Conservation (phyloP, 2,888 invertebrate species). For the Allygus modestus region DNA sequence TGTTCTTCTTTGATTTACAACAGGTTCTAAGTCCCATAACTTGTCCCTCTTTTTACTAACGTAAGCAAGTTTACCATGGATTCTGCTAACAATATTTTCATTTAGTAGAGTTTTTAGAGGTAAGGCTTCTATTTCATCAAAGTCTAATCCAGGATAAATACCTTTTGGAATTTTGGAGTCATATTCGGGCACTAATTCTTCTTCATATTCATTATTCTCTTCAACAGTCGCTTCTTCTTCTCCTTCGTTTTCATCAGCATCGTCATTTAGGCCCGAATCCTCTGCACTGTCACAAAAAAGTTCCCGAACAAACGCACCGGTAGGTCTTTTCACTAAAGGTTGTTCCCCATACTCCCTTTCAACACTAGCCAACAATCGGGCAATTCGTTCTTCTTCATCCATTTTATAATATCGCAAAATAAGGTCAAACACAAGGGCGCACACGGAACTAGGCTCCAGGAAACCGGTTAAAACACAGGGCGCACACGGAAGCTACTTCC, state of each 20-base stretch:
- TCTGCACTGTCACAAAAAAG: slow-evolving; percentile 4
- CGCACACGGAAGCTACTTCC: slow-evolving; percentile 1
- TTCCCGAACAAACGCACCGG: slow-evolving; percentile 6
- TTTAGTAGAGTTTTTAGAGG: neutral
- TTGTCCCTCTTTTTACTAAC: slow-evolving; percentile 21
- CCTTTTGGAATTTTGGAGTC: neutral
- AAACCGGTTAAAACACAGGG: slow-evolving; percentile 6
- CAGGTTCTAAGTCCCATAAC: slow-evolving; percentile 31
- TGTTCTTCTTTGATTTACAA: neutral
- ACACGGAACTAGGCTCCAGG: slow-evolving; percentile 12
- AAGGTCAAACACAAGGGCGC: neutral
- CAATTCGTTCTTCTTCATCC: slow-evolving; percentile 25
- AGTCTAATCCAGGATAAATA: slow-evolving; percentile 5
- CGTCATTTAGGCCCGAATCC: slow-evolving; percentile 7
- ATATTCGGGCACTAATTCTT: neutral
- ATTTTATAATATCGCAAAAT: slow-evolving; percentile 25
- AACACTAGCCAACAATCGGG: slow-evolving; percentile 38
- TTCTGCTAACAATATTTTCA: slow-evolving; percentile 28
- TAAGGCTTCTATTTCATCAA: slow-evolving; percentile 20
- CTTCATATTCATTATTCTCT: neutral
- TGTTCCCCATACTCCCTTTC: slow-evolving; percentile 26
- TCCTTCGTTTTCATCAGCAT: neutral
- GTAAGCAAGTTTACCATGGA: slow-evolving; percentile 15
- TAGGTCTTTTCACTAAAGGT: slow-evolving; percentile 1
- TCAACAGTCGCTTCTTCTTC: slow-evolving; percentile 2